Evolutionary conservation across 2,797 vertebrate genomes (phyloP).

Genomic region (Apogon hyalosoma): DNA sequence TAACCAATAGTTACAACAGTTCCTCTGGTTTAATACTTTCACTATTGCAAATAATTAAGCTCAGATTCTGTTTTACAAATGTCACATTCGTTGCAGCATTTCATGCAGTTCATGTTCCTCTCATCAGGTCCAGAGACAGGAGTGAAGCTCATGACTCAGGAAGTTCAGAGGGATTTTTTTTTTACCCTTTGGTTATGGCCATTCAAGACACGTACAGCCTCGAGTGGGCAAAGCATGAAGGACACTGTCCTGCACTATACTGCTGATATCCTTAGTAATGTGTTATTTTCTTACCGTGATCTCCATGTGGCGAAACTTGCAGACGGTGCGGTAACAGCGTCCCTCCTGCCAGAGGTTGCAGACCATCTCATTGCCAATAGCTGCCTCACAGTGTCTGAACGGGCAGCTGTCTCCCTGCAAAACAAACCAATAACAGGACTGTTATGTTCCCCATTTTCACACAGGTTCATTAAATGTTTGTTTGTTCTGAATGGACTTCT

Average conservation of each 20-base stretch:
- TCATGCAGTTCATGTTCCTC: constrained; percentile 17
- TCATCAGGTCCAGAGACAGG: constrained; percentile 17
- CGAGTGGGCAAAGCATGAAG: constrained; percentile 37
- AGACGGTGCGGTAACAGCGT: constrained; percentile 90
- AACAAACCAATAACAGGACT: not conserved
- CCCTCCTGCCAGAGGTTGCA: constrained; percentile 95
- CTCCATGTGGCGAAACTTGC: constrained; percentile 97
- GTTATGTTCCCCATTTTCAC: constrained; percentile 6
- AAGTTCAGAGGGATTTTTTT: constrained; percentile 1
- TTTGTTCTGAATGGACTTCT: no score
- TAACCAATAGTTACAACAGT: no score
- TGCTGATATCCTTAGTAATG: not conserved
- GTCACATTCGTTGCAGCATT: no score
- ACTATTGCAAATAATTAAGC: no score
- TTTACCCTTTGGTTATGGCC: constrained; percentile 36
- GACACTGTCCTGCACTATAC: not conserved
- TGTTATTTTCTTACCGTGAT: constrained; percentile 87
- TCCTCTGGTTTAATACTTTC: no score
- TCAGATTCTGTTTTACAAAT: no score
- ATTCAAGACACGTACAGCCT: constrained; percentile 40
- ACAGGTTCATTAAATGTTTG: not conserved
- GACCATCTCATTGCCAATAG: constrained; percentile 91
- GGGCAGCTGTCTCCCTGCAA: constrained; percentile 91
- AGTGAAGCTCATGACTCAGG: constrained; percentile 5
- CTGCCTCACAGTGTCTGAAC: constrained; percentile 95